phyloP scores from a whole-genome alignment of 1,140 invertebrate species.

The Lineus longissimus region DNA sequence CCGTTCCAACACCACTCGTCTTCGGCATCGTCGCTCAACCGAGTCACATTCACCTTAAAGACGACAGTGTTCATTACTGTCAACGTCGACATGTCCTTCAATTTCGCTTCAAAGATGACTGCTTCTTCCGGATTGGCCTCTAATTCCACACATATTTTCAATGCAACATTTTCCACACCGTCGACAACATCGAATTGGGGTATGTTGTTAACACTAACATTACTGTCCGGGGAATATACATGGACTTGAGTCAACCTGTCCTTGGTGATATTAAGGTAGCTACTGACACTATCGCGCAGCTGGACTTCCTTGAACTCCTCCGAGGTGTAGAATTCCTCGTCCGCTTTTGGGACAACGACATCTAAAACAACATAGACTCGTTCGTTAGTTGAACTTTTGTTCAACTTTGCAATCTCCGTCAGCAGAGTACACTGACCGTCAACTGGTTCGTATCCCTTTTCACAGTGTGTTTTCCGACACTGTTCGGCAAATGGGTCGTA shows the following conservation, averaged over 20 bases:
- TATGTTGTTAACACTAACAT: no score
- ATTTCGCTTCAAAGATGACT: neutral
- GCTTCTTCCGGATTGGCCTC: neutral
- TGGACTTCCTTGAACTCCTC: neutral
- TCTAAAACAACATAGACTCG: neutral
- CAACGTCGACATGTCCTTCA: neutral
- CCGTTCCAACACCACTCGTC: conserved; percentile 23
- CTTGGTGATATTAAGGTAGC: neutral
- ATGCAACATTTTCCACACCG: neutral
- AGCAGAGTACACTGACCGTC: neutral
- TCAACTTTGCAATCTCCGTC: neutral
- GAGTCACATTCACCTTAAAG: neutral
- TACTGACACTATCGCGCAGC: neutral
- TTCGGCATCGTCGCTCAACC: neutral
- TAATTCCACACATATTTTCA: neutral
- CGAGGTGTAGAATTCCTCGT: neutral
- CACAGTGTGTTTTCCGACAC: neutral
- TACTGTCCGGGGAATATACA: neutral
- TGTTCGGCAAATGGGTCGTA: neutral
- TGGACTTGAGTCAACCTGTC: neutral
- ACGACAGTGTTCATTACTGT: neutral
- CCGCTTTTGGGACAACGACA: neutral
- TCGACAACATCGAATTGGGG: neutral
- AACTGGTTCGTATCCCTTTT: neutral
- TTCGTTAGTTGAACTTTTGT: neutral